Evolutionary conservation across 1,140 invertebrate species (phyloP).

Genomic region (Wasmannia auropunctata): DNA sequence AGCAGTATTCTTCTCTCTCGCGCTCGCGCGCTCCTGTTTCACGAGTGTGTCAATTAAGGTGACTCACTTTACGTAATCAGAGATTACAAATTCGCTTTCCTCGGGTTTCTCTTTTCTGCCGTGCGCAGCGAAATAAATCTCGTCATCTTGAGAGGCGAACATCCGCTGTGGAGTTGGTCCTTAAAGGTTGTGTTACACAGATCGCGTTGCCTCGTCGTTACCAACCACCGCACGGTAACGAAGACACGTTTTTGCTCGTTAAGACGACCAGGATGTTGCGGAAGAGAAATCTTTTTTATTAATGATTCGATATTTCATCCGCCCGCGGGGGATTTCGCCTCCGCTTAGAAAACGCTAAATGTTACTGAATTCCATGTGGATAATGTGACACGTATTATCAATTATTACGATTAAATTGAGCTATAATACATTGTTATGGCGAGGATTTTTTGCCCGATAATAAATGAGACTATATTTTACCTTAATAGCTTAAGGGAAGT

Average conservation of each 20-base stretch:
- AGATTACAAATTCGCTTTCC: constrained; percentile 37
- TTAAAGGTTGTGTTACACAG: constrained; percentile 71
- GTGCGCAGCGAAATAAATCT: constrained; percentile 64
- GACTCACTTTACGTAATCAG: constrained; percentile 55
- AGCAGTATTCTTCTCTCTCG: not conserved
- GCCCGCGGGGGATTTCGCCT: not conserved
- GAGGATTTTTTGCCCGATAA: constrained; percentile 27
- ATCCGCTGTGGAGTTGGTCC: constrained; percentile 14
- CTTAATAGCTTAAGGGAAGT: constrained; percentile 14
- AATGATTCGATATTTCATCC: constrained; percentile 53
- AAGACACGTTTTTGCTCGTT: constrained; percentile 75
- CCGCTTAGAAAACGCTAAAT: not conserved
- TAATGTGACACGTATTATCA: constrained; percentile 5
- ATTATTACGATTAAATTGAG: constrained; percentile 17
- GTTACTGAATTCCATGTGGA: constrained; percentile 12
- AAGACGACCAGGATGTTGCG: constrained; percentile 55
- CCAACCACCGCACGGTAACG: constrained; percentile 65
- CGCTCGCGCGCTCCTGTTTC: constrained; percentile 36
- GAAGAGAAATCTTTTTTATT: constrained; percentile 55
- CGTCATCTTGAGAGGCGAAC: constrained; percentile 41
- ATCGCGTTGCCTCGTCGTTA: constrained; percentile 71
- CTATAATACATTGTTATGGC: not conserved
- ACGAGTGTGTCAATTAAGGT: constrained; percentile 71
- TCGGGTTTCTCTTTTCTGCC: constrained; percentile 42
- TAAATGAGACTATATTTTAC: constrained; percentile 49